Evolutionary conservation across 64 coral and sea anemone species (phyloP).

Genomic region (Trachythela sp.): DNA sequence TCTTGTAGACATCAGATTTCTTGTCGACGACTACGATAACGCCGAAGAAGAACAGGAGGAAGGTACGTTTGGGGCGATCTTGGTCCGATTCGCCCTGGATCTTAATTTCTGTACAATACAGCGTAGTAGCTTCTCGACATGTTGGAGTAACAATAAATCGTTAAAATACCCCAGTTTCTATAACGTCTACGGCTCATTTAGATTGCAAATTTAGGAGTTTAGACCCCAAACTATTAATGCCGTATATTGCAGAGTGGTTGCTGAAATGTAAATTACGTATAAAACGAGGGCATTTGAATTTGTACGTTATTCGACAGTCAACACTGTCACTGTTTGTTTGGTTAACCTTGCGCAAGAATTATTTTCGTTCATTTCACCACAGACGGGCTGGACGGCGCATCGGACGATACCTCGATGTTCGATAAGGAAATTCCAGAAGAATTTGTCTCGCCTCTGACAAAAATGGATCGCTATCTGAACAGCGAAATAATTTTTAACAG

Average conservation of each 20-base stretch:
- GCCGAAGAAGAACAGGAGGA: constrained; percentile 93
- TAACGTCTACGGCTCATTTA: background rate
- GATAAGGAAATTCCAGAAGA: constrained; percentile 80
- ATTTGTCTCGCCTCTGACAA: constrained; percentile 65
- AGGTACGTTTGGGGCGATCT: constrained; percentile 42
- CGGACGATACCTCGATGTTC: constrained; percentile 71
- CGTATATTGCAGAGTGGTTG: background rate
- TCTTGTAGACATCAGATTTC: constrained; percentile 86
- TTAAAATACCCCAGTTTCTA: background rate
- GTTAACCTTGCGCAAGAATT: constrained; percentile 7
- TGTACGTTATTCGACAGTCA: background rate
- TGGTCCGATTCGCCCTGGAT: background rate
- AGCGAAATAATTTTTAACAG: constrained; percentile 96
- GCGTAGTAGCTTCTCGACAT: background rate
- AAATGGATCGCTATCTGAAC: constrained; percentile 93
- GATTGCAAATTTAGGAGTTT: background rate
- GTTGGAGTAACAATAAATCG: background rate
- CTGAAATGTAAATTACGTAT: background rate
- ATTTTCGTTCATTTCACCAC: constrained; percentile 51
- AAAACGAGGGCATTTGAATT: background rate
- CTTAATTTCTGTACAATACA: constrained; percentile 13
- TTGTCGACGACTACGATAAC: constrained; percentile 74
- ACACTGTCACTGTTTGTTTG: background rate
- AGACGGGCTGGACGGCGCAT: constrained; percentile 80
- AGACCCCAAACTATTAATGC: background rate